Evolutionary conservation across 2,888 invertebrate genomes (phyloP), one percentile per base, ranked within the genome.

Genomic region (Tridacna crocea): DNA sequence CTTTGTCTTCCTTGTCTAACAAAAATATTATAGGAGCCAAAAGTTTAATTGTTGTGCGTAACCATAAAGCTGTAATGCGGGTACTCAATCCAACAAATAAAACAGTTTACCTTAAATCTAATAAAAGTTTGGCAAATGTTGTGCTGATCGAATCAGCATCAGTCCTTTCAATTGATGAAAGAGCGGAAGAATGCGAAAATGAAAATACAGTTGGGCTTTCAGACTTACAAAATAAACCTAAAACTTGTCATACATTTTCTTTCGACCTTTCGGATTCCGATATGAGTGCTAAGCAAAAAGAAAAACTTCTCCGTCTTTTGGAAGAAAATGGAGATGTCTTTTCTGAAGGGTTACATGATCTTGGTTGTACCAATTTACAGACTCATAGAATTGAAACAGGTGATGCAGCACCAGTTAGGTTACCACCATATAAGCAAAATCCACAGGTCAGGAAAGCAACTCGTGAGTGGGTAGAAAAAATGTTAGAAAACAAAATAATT

Each of bases 351-450:
- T 26, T 79, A 55, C 70, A 81, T 68, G 83, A 83, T 27, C 19
- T 86, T 58, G 86, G 86, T 15, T 48, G 72, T 60, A 83, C 82
- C 22, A 26, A 80, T 60, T 47, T 83, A 8, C 72, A 75, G 24
- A 61, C 86, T 80, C 61, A 58, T 19, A 36, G 66, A 80, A 65
- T 65, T 26, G 78, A 85, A 11, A 82, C 82, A 22, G 72, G 78
- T 2, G 79, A 83, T 65, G 70, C 79, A 22, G 22, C 36, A 58
- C 85, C 85, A 11, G 81, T 83, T 13, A 24, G 72, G 48, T 47
- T 73, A 19, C 79, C 83, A n/a, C 78, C 60, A 76, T 68, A 80
- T 12, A 65, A 65, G 27, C 65, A 65, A 19, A 65, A 26, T 27
- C 65, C 65, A 17, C 0, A 65, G 19, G 27, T 65, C 11, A 26